These are phyloP conservation scores for Penelope pileata DNA, from an alignment of 2,113 vertebrate genomes.

Conservation along the genomic window DNA sequence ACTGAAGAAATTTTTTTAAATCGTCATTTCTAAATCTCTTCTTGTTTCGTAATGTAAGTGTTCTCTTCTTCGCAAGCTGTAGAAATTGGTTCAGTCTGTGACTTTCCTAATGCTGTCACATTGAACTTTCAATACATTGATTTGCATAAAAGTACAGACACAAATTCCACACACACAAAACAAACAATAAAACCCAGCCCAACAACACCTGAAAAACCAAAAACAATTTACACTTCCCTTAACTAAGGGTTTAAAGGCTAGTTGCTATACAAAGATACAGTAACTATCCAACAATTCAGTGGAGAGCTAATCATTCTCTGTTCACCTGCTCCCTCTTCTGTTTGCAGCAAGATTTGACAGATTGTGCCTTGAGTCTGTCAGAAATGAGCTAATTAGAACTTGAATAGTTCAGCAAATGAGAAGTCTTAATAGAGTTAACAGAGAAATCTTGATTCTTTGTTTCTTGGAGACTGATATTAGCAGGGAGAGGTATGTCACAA, in stretches of 20 bases:
- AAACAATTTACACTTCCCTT: background rate
- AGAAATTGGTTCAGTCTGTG: background rate
- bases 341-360: background rate
- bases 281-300: background rate
- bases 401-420: background rate
- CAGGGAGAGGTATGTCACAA: background rate
- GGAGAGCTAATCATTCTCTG: background rate
- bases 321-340: conserved; percentile 56
- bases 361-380: background rate
- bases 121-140: background rate
- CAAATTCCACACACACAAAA: background rate
- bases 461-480: background rate
- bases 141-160: background rate
- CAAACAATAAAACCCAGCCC: background rate
- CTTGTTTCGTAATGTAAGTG: background rate
- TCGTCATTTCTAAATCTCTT: background rate
- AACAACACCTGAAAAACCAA: background rate
- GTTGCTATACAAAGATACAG: background rate
- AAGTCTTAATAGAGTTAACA: background rate
- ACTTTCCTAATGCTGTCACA: background rate
- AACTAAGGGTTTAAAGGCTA: background rate
- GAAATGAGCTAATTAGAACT: background rate
- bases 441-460: background rate
- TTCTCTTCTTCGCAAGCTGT: background rate
- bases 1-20: background rate